phyloP scores from a whole-genome alignment of 2,113 vertebrate genomes.

The Myocastor coypus region DNA sequence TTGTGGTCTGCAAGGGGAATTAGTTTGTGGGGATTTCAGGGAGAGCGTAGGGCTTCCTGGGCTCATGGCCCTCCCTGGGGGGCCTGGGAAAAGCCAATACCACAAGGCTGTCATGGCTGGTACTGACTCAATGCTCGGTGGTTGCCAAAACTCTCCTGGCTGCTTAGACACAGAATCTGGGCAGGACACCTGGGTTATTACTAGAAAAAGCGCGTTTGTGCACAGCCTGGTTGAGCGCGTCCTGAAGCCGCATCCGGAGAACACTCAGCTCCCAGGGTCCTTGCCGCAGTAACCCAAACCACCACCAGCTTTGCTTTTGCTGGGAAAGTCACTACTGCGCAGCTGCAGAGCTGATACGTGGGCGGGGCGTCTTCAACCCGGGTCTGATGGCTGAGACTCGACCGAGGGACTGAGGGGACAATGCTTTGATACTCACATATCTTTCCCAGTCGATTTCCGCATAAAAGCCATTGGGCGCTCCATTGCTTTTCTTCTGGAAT shows the following conservation, averaged over 20 bases:
- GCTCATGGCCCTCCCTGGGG: not conserved
- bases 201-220: not conserved
- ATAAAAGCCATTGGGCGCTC: conserved; percentile 97
- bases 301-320: not conserved
- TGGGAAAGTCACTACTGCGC: not conserved
- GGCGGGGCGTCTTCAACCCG: not conserved
- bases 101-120: not conserved
- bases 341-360: not conserved
- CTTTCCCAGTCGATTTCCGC: conserved; percentile 99
- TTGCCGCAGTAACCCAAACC: not conserved
- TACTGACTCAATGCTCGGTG: not conserved
- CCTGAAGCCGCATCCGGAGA: not conserved
- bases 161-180: conserved; percentile 15
- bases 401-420: not conserved
- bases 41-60: not conserved
- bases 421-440: conserved; percentile 92
- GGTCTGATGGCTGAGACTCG: not conserved
- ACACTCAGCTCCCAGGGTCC: not conserved
- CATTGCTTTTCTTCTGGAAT: conserved; percentile 96
- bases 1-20: not conserved
- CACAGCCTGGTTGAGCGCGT: not conserved
- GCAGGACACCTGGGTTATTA: not conserved
- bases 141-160: not conserved
- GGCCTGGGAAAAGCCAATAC: not conserved
- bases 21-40: not conserved